Evolutionary conservation across 2,797 vertebrate genomes (phyloP), one percentile per base, ranked within the genome.

Genomic region (Phataginus tricuspis): DNA sequence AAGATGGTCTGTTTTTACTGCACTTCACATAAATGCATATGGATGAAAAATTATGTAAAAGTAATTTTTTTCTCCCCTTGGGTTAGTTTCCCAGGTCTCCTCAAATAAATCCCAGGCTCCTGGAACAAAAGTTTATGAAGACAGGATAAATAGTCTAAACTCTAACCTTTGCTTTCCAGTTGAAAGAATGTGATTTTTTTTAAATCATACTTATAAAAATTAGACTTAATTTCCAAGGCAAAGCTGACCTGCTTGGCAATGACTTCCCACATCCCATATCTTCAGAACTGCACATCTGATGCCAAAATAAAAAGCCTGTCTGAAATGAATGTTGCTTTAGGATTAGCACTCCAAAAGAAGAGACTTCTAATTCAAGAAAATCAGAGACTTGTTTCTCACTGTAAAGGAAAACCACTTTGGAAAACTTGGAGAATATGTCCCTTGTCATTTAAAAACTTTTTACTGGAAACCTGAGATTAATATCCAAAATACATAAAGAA

Each of bases 151-250:
- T 9, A 63, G 14, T 75, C 16, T 90, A 34, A 95, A 72, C 71
- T 71, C 69, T 91, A 79, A 89, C 59, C 78, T 96, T 91, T 75
- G 69, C n/a, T 95, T 93, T 93, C 75, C n/a, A 57, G 4, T 92
- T 69, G 42, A 79, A 31, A 88, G 68, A 86, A 82, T 18, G 4
- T 75, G 51, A 42, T n/a, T 69, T 59, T 87, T 42, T 37, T 53
- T 55, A 42, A 96, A 90, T 88, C 84, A 45, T 14, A 12, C 12
- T 79, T 85, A 61, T 68, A 80, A 96, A 96, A 96, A 79, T 92
- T 66, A 93, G 64, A 89, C 51, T 37, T 77, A 39, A 84, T 94
- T 96, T 94, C 69, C 55, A 92, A 74, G 93, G 93, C 86, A 88
- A 94, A 96, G 79, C 29, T 96, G 78, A 86, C 51, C 78, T 86